Conservation (phyloP, 2,888 invertebrate species). For the Hermaeophaga mercurialis region DNA sequence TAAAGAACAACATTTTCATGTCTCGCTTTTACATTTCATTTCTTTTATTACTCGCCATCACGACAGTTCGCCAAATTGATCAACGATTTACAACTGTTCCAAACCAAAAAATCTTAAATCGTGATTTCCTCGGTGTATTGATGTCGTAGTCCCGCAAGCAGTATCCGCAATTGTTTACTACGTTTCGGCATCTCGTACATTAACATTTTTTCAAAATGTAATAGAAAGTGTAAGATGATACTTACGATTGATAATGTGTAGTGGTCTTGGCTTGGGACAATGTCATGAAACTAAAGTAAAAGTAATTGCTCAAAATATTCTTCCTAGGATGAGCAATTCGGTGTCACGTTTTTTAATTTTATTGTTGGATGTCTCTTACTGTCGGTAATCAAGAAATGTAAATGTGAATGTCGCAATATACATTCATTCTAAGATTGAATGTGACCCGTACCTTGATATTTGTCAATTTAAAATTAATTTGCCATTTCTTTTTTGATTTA, state of each 20-base stretch:
- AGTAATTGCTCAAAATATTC: neutral
- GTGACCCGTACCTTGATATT: no score
- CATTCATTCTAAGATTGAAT: no score
- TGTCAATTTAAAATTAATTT: no score
- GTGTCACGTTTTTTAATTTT: neutral
- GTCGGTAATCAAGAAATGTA: no score
- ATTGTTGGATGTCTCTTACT: neutral
- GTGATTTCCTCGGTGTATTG: neutral
- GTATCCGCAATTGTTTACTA: neutral
- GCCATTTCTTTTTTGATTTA: no score
- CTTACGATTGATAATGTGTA: neutral
- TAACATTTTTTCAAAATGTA: neutral
- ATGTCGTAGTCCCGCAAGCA: neutral
- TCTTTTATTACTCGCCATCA: neutral
- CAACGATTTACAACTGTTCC: neutral
- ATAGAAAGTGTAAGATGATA: constrained; percentile 1
- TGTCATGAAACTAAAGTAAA: neutral
- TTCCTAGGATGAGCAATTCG: neutral
- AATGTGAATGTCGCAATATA: no score
- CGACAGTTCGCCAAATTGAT: neutral
- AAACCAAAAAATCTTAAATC: neutral
- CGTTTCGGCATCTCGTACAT: neutral
- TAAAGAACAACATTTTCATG: neutral
- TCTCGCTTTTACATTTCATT: neutral
- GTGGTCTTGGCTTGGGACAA: neutral